Conservation (phyloP, 2,888 invertebrate genomes). For the Onthophagus sagittarius region DNA sequence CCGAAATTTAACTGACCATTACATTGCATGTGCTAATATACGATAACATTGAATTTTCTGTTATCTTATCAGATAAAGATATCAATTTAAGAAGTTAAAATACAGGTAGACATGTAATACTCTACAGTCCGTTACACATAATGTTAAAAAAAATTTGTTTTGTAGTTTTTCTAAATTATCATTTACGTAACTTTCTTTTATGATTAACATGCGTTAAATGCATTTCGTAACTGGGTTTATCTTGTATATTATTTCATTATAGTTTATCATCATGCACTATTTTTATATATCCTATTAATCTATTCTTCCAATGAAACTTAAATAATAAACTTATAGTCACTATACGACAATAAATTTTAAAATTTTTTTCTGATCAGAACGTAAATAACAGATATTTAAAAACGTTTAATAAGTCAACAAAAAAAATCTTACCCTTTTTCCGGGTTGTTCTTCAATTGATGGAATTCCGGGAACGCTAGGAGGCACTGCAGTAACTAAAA, state of each 20-base stretch:
- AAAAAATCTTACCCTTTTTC: slow-evolving; percentile 57
- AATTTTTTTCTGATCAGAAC: neutral
- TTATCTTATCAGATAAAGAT: neutral
- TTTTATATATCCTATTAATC: neutral
- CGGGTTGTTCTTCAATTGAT: slow-evolving; percentile 54
- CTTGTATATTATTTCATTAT: neutral
- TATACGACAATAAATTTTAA: neutral
- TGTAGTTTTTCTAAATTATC: neutral
- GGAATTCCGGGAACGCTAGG: slow-evolving; percentile 45
- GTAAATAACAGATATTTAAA: neutral
- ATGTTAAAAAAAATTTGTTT: neutral
- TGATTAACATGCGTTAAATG: neutral
- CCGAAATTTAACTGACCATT: neutral
- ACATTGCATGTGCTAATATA: neutral
- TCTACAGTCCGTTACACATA: neutral
- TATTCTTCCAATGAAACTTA: neutral
- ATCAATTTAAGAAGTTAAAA: neutral
- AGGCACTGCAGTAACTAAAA: slow-evolving; percentile 43
- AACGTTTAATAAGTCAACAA: neutral
- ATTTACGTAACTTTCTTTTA: neutral
- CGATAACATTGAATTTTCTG: neutral
- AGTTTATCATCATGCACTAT: neutral
- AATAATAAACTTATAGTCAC: slow-evolving; percentile 14
- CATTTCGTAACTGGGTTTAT: neutral
- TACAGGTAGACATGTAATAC: neutral